Base-by-base conservation (phyloP, 2,888 invertebrate species). In the Parascotia fuliginaria region DNA sequence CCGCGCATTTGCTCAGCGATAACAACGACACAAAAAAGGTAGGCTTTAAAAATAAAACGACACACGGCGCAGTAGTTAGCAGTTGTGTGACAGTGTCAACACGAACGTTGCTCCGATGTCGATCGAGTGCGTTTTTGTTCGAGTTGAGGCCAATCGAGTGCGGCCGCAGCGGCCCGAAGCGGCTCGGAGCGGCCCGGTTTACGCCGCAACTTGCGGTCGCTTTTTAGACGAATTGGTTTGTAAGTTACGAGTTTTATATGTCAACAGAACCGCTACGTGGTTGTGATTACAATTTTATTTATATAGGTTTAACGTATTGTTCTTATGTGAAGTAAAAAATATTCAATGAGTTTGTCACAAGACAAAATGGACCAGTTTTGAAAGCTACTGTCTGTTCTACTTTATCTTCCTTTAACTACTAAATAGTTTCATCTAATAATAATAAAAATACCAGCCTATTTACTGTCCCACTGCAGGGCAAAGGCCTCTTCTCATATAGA, bases 91-190 rank as follows among this genome's bases (percentile, higher is more conserved):
- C 53, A 29, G 31, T 48, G 46, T 57, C 39, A 45, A 37, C 52
- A 47, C 2, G 37, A 29, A 9, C 36, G 29, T 19, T 39, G 24
- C 32, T 59, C 36, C 29, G 22, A 31, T 41, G 34, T 12, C 33
- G 43, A 42, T 46, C 14, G 32, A 16, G 32, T 15, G 29, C 24
- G 45, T 48, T 55, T 55, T 65, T 65, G 45, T 48, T 44, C 24
- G 13, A 24, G 36, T 34, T 33, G 32, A 15, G 45, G 44, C 22
- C 31, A 39, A 49, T 50, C 42, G 45, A 15, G 47, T 19, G 41
- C 32, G 36, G 42, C 24, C 13, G 33, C 13, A 13, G 36, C 28
- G 43, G 47, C 27, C 24, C 22, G 16, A 9, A 3, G 28, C 28
- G 37, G 11, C 38, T 9, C 13, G 16, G 7, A n/a, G 12, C 51